phyloP scores from a whole-genome alignment of 2,113 vertebrate genomes.

The Menura novaehollandiae region DNA sequence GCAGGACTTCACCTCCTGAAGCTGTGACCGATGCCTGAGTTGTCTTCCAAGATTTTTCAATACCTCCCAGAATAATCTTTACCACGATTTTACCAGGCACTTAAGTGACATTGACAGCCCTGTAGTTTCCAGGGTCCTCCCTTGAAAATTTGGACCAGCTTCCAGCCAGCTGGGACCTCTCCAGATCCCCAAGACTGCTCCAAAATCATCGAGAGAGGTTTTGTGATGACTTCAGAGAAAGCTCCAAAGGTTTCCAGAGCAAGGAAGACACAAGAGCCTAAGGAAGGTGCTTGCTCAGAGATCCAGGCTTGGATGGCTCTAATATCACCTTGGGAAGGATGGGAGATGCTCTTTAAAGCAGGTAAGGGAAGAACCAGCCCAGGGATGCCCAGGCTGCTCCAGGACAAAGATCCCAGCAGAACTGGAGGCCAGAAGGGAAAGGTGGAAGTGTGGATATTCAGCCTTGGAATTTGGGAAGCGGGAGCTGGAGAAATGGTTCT shows the following conservation, averaged over 20 bases:
- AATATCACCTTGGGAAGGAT: accelerated
- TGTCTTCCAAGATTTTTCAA: neutral
- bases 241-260: neutral
- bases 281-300: neutral
- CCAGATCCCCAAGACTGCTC: neutral
- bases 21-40: accelerated
- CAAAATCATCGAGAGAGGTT: neutral
- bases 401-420: neutral
- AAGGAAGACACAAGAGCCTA: neutral
- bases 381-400: neutral
- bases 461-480: neutral
- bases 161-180: neutral
- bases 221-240: neutral
- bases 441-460: neutral
- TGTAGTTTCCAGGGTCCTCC: neutral
- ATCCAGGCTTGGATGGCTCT: neutral
- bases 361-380: neutral
- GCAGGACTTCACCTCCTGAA: neutral
- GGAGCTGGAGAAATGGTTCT: neutral
- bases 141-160: neutral
- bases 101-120: neutral
- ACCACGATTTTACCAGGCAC: neutral
- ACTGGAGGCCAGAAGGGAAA: neutral
- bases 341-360: neutral
- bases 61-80: neutral